A percentile compares a stretch with the other conserved stretches of the same genome.
phyloP scores from a whole-genome alignment of 2,888 invertebrate genomes.

The Cistogaster globosa region DNA sequence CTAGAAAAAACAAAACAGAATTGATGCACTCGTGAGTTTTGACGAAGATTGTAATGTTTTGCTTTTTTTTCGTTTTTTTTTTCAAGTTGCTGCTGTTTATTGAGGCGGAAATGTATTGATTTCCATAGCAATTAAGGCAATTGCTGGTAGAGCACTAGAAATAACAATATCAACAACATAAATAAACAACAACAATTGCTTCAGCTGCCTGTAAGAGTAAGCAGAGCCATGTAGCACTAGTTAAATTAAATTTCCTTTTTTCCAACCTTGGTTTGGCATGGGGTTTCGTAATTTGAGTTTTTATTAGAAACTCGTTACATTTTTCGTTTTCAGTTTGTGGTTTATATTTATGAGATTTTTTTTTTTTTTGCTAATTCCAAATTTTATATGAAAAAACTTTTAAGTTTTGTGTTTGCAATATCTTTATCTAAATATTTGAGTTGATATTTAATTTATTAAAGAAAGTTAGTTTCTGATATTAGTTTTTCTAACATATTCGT shows the following conservation, averaged over 20 bases:
- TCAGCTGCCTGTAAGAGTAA: neutral
- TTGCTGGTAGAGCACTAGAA: constrained; percentile 42
- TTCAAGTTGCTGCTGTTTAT: constrained; percentile 35
- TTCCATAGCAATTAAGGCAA: constrained; percentile 68
- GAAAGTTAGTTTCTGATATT: constrained; percentile 23
- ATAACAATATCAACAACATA: constrained; percentile 32
- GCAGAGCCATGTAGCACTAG: neutral
- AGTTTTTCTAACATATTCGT: neutral
- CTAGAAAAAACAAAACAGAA: neutral
- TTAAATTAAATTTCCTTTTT: constrained; percentile 38
- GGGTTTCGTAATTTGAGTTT: neutral
- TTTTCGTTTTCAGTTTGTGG: constrained; percentile 7
- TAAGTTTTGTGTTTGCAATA: constrained; percentile 7
- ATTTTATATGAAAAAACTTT: neutral
- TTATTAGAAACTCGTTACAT: neutral
- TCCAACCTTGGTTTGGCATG: constrained; percentile 17
- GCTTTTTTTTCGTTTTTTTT: neutral
- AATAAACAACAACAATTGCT: constrained; percentile 37
- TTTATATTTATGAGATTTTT: constrained; percentile 1
- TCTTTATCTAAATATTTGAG: constrained; percentile 22
- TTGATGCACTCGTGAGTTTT: constrained; percentile 57
- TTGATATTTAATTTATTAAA: constrained; percentile 39
- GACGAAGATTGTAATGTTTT: constrained; percentile 22
- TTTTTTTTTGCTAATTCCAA: neutral
- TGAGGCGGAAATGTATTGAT: constrained; percentile 66